Conservation (phyloP, 2,888 invertebrate species). For the Acanthosepion esculentum region DNA sequence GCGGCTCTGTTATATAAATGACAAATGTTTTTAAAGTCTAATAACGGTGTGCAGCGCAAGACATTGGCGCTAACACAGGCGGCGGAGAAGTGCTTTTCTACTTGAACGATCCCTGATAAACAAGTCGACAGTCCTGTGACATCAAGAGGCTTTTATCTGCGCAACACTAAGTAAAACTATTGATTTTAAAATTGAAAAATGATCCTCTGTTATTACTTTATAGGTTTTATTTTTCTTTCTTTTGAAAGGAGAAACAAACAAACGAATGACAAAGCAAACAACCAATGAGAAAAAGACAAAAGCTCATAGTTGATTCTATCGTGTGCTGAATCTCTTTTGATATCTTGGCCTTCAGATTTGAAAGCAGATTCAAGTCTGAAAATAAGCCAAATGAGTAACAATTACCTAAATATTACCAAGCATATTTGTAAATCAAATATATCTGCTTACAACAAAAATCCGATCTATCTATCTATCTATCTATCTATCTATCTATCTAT, state of each 20-base stretch:
- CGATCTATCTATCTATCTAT: background rate
- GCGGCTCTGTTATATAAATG: constrained; percentile 12
- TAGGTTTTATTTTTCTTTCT: background rate
- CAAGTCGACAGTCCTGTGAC: constrained; percentile 10
- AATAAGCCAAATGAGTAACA: background rate
- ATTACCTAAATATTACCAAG: background rate
- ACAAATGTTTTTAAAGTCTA: constrained; percentile 33
- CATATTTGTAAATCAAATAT: background rate
- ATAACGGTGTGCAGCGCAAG: background rate
- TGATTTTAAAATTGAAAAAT: constrained; percentile 33
- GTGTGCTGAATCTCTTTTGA: background rate
- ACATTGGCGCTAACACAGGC: background rate
- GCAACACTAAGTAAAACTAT: background rate
- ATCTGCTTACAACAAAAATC: no score
- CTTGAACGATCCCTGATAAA: constrained; percentile 4
- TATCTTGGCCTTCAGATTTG: background rate
- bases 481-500: background rate
- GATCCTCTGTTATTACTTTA: constrained; percentile 25
- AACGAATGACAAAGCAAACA: background rate
- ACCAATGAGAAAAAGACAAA: background rate
- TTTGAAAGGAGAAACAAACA: background rate
- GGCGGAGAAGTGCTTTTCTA: constrained; percentile 33
- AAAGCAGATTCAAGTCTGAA: background rate
- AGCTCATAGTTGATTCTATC: background rate
- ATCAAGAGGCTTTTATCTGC: constrained; percentile 33